phyloP scores from a whole-genome alignment of 2,113 vertebrate genomes.

The Ctenomys sociabilis region DNA sequence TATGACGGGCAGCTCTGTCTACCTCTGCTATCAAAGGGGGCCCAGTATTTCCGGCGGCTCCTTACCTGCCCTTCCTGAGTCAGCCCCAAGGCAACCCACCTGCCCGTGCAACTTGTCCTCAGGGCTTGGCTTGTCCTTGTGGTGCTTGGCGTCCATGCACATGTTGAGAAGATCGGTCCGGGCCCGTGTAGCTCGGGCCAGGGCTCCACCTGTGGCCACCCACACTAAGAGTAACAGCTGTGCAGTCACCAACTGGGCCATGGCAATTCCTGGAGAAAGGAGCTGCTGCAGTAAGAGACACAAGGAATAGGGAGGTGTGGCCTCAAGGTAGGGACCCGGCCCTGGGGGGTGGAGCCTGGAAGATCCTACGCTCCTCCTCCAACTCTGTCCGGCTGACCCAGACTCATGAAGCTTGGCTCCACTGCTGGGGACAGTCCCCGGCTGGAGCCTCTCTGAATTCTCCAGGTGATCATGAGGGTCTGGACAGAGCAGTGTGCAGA shows the following conservation, averaged over 20 bases:
- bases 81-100: conserved; percentile 72
- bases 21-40: not conserved
- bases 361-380: not conserved
- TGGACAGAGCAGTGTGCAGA: not conserved
- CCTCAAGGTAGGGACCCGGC: not conserved
- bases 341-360: not conserved
- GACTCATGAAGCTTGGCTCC: not conserved
- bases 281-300: conserved; percentile 24
- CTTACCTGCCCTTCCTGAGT: not conserved
- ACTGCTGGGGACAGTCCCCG: not conserved
- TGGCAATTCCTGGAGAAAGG: conserved; percentile 50
- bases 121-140: conserved; percentile 89
- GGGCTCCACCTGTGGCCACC: not conserved
- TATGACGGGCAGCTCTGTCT: not conserved
- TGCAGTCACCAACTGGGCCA: conserved; percentile 39
- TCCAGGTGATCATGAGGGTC: not conserved
- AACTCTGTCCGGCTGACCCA: not conserved
- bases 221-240: conserved; percentile 50
- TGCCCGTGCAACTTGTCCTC: conserved; percentile 90
- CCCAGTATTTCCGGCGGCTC: not conserved
- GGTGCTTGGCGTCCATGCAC: conserved; percentile 95
- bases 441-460: not conserved
- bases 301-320: conserved; percentile 11
- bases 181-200: not conserved
- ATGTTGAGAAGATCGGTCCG: conserved; percentile 87